phyloP scores from a whole-genome alignment of 2,888 invertebrate genomes.

The Spisula solida region DNA sequence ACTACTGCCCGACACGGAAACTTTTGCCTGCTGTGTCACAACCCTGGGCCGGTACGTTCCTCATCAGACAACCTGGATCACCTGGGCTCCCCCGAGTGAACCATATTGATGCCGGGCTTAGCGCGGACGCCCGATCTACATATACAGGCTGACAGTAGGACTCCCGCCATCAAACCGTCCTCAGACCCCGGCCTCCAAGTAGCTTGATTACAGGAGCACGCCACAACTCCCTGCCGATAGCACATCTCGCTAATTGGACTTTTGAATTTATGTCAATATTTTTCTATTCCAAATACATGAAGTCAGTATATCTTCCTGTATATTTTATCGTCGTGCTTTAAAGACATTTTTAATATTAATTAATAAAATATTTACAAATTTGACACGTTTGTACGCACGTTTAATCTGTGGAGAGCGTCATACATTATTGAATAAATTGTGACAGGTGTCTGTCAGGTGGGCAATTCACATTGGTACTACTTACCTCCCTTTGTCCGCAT shows the following conservation, averaged over 20 bases:
- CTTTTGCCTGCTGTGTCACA: no score
- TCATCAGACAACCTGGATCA: conserved; percentile 97
- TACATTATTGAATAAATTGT: no score
- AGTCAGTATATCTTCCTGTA: no score
- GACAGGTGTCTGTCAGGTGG: not conserved
- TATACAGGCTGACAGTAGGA: conserved; percentile 90
- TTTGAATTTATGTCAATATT: not conserved
- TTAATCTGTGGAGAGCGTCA: not conserved
- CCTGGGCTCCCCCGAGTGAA: conserved; percentile 93
- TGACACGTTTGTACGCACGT: no score
- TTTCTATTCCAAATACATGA: not conserved
- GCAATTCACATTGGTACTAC: not conserved
- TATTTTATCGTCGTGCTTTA: no score
- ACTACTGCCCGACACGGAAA: conserved; percentile 99
- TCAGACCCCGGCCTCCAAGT: conserved; percentile 96
- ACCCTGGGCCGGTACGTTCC: conserved; percentile 93
- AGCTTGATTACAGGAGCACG: conserved; percentile 99
- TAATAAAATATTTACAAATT: no score
- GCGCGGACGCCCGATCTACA: conserved; percentile 96
- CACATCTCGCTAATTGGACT: not conserved
- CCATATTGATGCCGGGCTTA: conserved; percentile 99
- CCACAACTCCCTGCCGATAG: conserved; percentile 91
- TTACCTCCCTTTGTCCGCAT: no score
- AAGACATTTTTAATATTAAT: no score
- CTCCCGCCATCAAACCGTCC: no score